Evolutionary conservation across 2,113 vertebrate genomes (phyloP).

Genomic region (Myrmophylax atrothorax): DNA sequence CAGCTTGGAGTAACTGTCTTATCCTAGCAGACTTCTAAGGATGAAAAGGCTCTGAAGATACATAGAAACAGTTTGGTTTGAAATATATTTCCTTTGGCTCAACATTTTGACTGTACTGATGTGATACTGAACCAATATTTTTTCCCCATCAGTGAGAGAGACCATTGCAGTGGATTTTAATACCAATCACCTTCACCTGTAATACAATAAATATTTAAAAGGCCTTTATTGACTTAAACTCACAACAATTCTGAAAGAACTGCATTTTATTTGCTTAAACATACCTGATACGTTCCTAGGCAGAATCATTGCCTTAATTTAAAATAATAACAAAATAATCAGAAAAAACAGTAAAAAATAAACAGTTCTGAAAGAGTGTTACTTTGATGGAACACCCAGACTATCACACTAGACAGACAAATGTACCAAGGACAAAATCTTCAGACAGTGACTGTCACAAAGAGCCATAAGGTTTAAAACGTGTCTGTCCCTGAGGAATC

Average conservation of each 20-base stretch:
- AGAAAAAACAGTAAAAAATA: not conserved
- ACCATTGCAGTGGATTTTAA: not conserved
- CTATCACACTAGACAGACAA: not conserved
- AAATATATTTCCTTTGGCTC: not conserved
- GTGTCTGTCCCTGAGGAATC: conserved; percentile 78
- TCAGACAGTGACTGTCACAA: not conserved
- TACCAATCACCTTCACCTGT: not conserved
- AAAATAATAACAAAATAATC: not conserved
- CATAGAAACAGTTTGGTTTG: not conserved
- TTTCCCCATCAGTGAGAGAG: not conserved
- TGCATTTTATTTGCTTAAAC: conserved; percentile 43
- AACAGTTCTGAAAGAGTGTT: not conserved
- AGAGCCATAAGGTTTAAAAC: conserved; percentile 62
- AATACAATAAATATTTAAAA: not conserved
- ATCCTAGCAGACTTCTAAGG: not conserved
- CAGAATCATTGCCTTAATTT: not conserved
- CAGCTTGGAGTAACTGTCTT: not conserved
- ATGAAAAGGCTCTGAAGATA: not conserved
- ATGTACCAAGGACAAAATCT: not conserved
- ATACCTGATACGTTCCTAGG: not conserved
- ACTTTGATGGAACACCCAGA: not conserved
- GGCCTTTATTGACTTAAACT: not conserved
- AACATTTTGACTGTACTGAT: not conserved
- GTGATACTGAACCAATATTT: not conserved
- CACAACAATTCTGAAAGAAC: not conserved